A percentile compares a stretch with the other conserved stretches of the same genome.
phyloP scores from a whole-genome alignment of 37 sponge, comb jelly and placozoan species.

The Lycopodina hypogea region DNA sequence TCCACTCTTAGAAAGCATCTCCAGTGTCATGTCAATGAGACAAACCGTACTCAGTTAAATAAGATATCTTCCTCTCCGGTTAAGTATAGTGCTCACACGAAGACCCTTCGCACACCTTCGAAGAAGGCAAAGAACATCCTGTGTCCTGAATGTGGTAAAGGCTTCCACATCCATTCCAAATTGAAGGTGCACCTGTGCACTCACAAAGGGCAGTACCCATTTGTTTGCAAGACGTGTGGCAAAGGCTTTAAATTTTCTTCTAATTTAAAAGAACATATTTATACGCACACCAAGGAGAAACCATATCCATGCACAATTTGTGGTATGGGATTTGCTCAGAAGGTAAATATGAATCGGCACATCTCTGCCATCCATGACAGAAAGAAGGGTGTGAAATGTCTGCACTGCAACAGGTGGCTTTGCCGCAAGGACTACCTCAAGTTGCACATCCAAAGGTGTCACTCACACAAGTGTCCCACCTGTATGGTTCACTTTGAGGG shows the following conservation, averaged over 20 bases:
- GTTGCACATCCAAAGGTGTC: no score
- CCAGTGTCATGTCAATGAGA: constrained; percentile 15
- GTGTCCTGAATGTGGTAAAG: constrained; percentile 20
- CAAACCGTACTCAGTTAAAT: constrained; percentile 12
- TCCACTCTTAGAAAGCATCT: constrained; percentile 8
- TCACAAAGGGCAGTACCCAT: constrained; percentile 17
- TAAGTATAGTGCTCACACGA: constrained; percentile 3
- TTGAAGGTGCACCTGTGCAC: constrained; percentile 21
- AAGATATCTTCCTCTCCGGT: constrained; percentile 23
- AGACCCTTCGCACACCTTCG: background rate
- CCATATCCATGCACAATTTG: constrained; percentile 23
- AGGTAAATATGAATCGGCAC: constrained; percentile 31
- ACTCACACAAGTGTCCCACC: constrained; percentile 18
- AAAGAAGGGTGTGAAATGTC: constrained; percentile 18
- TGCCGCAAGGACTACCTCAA: no score
- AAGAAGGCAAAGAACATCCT: constrained; percentile 16
- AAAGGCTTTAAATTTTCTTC: constrained; percentile 26
- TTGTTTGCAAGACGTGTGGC: constrained; percentile 23
- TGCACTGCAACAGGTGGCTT: no score
- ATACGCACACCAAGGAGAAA: no score
- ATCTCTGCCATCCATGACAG: no score
- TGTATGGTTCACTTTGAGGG: constrained; percentile 15
- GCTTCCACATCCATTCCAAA: constrained; percentile 17
- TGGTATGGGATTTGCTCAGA: constrained; percentile 32
- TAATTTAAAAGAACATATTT: no score